These are phyloP conservation scores for Muntiacus reevesi DNA, from an alignment of 2,113 vertebrate genomes.

Conservation along the genomic window DNA sequence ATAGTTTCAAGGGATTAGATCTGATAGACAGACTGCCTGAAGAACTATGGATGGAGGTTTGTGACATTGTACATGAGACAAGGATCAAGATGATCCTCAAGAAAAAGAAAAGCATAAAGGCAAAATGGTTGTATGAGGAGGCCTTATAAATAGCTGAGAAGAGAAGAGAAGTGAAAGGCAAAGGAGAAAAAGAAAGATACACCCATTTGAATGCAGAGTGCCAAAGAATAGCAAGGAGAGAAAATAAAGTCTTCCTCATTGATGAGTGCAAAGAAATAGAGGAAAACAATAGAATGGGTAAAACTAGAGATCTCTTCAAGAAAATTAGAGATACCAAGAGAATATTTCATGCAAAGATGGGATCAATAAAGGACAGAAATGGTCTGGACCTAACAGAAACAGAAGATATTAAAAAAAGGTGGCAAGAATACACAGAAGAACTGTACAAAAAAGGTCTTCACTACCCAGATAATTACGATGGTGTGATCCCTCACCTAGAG, in stretches of 20 bases:
- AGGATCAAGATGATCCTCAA: neutral
- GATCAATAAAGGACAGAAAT: neutral
- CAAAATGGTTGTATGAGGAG: neutral
- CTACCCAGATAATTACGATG: neutral
- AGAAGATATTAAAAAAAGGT: neutral
- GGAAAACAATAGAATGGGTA: neutral
- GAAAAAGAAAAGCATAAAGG: neutral
- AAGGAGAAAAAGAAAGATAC: neutral
- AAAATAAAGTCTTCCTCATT: neutral
- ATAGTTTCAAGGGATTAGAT: neutral
- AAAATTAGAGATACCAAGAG: neutral
- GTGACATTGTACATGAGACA: neutral
- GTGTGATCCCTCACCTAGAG: neutral
- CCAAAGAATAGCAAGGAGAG: neutral
- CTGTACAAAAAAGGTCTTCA: neutral
- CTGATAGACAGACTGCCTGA: neutral
- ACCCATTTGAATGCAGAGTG: neutral
- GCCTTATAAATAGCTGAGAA: neutral
- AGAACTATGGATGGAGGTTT: neutral
- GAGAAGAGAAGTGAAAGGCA: neutral
- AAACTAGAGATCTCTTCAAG: neutral
- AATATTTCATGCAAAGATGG: neutral
- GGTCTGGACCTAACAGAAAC: neutral
- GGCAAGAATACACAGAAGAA: neutral
- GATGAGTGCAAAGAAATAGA: neutral